Evolutionary conservation across 2,888 invertebrate species (phyloP), one percentile per base, ranked within the genome.

Genomic region (Apoderus coryli): DNA sequence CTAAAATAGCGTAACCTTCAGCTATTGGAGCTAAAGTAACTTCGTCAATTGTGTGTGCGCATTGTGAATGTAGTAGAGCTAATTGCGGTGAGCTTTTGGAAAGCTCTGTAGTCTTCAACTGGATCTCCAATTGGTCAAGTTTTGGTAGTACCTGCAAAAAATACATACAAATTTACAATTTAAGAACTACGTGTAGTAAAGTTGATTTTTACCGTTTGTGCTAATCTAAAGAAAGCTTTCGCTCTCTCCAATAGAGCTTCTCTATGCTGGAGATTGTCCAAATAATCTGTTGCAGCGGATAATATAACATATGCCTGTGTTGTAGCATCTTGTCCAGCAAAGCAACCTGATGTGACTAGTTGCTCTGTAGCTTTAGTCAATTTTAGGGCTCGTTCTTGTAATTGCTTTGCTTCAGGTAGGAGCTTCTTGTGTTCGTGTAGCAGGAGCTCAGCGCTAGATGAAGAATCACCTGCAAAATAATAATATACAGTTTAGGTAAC

Each of bases 331-430:
- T 74, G 72, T 3, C 74, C 73, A 12, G 73, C 76, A 45, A 76
- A 73, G 47, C 75, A 73, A 15, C 76, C 77, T 3, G 73, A 66
- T 12, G 71, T 65, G 25, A 75, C 68, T 34, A 84, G 63, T 47
- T 76, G 74, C 54, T 84, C 82, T 10, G 80, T 81, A 22, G 77
- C 76, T 47, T 76, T 72, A 12, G 81, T 74, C 44, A 82, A 73
- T 54, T 75, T 77, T 29, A 84, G 57, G 4, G 78, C 75, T 43
- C 70, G 67, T 51, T 84, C 82, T 51, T 82, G 76, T 35, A 80
- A 60, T 36, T 74, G 68, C 60, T 73, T 65, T 13, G 79, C 78
- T 56, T 78, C 76, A 13, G 67, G 64, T 43, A 79, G 69, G 44
- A 76, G 63, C 48, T 74, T 74, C 34, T 64, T 64, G 47, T 81